Percentiles rank a stretch among this genome's conserved stretches.
Evolutionary conservation across 2,888 invertebrate genomes (phyloP).

Genomic region (Clusia tigrina): DNA sequence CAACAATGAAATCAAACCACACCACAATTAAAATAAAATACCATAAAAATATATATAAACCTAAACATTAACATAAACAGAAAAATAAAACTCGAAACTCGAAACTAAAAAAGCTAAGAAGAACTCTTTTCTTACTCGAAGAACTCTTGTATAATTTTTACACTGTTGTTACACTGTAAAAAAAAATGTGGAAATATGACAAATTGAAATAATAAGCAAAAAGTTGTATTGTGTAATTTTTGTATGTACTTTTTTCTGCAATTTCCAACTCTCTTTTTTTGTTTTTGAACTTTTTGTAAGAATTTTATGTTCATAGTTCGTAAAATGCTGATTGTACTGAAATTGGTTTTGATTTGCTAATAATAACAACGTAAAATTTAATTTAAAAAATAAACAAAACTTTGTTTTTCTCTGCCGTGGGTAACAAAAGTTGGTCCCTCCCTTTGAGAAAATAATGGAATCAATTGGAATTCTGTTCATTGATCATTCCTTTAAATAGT

Average conservation of each 20-base stretch:
- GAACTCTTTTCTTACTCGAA: slow-evolving; percentile 41
- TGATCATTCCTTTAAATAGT: too few relatives aligned
- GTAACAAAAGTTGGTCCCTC: too few relatives aligned
- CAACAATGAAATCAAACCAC: slow-evolving; percentile 37
- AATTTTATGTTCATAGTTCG: slow-evolving; percentile 50
- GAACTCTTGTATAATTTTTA: slow-evolving; percentile 29
- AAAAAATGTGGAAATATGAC: slow-evolving; percentile 20
- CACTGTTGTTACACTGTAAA: slow-evolving; percentile 1
- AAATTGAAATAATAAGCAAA: slow-evolving; percentile 24
- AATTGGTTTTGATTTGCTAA: slow-evolving; percentile 56
- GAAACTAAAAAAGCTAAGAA: slow-evolving; percentile 42
- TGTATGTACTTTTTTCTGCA: slow-evolving; percentile 26
- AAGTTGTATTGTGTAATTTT: slow-evolving; percentile 11
- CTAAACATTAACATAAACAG: slow-evolving; percentile 31
- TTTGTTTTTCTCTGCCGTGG: background rate
- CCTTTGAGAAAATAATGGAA: too few relatives aligned
- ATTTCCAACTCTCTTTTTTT: slow-evolving; percentile 15
- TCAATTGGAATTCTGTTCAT: too few relatives aligned
- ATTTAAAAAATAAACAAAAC: slow-evolving; percentile 44
- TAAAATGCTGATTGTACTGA: slow-evolving; percentile 57
- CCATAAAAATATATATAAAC: slow-evolving; percentile 14
- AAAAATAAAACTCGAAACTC: slow-evolving; percentile 21
- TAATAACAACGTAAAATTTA: slow-evolving; percentile 57
- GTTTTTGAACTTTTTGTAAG: slow-evolving; percentile 40
- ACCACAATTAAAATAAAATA: slow-evolving; percentile 8